Evolutionary conservation across 1,140 invertebrate species (phyloP), one percentile per base, ranked within the genome.

Genomic region (Caenorhabditis remanei): DNA sequence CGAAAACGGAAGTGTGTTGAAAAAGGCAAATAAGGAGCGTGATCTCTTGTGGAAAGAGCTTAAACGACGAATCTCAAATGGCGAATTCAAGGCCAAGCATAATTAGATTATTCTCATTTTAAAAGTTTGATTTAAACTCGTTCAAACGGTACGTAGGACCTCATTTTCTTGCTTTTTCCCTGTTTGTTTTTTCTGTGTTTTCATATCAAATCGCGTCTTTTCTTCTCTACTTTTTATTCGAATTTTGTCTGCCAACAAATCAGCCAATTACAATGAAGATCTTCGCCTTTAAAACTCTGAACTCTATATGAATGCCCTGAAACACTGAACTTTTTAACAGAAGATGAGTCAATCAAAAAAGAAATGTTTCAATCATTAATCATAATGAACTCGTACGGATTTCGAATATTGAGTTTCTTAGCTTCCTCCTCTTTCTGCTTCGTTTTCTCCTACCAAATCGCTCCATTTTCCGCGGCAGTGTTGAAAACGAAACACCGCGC

Each of bases 1-100:
- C 92, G 98, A 99, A 93, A 99, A 99, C 61, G 91, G 91, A 40
- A 86, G 90, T 50, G 87, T 92, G 61, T 40, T 92, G 50, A 89
- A 89, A 32, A 93, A 90, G 67, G 90, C 90, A 7, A 71, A 86
- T 14, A 89, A 88, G 40, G 92, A 93, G 82, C 90, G 92, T 14
- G 48, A 79, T 24, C 65, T 92, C 16, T 82, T 92, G 82, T 91
- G 90, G 90, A 53, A 43, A 5, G 91, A 92, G 83, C 83, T 92
- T 50, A 91, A 90, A 85, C 90, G 91, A 79, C 89, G 91, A 79
- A 71, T 91, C 43, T 40, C 63, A 13, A 32, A 21, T 55, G 91
- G 92, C 14, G 87, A 92, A 83, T 88, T 92, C 61, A 83, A 75
- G 24, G 43, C 67, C 50, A 46, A 19, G n/a, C 56, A 41, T 41